Percentiles rank a stretch among this genome's conserved stretches.
Evolutionary conservation across 2,797 vertebrate species (phyloP).

Genomic region (Allobates femoralis): DNA sequence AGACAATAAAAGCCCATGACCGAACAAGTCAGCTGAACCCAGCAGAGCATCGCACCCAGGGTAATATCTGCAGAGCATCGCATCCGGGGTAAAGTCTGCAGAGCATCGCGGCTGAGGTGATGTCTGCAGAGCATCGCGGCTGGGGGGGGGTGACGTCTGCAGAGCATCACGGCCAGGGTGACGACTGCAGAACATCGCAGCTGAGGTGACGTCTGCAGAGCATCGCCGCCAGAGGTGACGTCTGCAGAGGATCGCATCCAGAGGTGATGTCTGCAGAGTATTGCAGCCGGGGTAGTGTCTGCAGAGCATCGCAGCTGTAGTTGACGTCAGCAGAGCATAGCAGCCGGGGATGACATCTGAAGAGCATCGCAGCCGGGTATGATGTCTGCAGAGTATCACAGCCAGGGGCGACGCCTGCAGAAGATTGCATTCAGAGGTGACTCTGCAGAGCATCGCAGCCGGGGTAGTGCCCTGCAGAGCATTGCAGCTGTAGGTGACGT

Average conservation of each 20-base stretch:
- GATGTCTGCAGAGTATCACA: constrained; percentile 47
- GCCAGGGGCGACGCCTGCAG: constrained; percentile 24
- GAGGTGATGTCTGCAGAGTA: constrained; percentile 29
- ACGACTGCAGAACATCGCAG: constrained; percentile 9
- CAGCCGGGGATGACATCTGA: too few relatives aligned
- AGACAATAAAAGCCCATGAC: constrained; percentile 22
- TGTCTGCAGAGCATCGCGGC: too few relatives aligned
- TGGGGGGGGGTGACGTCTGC: background rate
- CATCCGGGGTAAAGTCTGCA: constrained; percentile 9
- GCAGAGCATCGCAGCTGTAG: background rate
- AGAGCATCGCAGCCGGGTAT: too few relatives aligned
- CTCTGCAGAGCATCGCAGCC: constrained; percentile 51
- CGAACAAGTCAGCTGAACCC: constrained; percentile 19
- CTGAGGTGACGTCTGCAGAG: too few relatives aligned
- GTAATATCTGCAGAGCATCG: constrained; percentile 24
- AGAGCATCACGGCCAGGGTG: constrained; percentile 44
- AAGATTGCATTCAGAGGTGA: background rate
- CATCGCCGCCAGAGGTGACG: background rate
- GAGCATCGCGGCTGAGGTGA: background rate
- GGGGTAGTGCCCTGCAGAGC: constrained; percentile 26
- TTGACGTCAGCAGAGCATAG: too few relatives aligned
- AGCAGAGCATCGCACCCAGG: constrained; percentile 48
- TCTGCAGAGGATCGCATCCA: constrained; percentile 48
- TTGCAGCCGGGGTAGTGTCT: background rate
- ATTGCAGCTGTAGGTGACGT: background rate